Base-by-base conservation (phyloP, 2,888 invertebrate species). In the Morpho helenor region DNA sequence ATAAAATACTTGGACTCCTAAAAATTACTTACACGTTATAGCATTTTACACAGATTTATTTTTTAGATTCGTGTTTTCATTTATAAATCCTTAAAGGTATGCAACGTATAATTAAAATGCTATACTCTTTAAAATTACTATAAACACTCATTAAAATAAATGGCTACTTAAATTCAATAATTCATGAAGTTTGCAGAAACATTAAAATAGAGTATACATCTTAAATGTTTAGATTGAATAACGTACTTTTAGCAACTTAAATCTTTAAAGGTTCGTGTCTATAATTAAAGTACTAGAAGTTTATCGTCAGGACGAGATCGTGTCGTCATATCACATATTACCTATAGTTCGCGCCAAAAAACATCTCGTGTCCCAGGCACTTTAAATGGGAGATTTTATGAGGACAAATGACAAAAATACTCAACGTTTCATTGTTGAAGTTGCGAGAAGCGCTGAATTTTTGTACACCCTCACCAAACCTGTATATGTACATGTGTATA, bases 351-450 rank as follows among this genome's bases (percentile, higher is more conserved):
- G 74, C 70, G 74, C 70, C 76, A 73, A 79, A n/a, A 78, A 84
- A 81, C 79, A 84, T 83, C 82, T 81, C 22, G 0, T n/a, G 72
- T 71, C 68, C 69, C 69, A 71, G 77, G 80, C 72, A 79, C 77
- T 80, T 80, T 74, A 78, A 80, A 76, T 76, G 79, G 74, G 75
- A 81, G 76, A 82, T 87, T 88, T 88, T 87, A 88, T 85, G 85
- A 85, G 76, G 87, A 87, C 87, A 87, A 87, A 87, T 87, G 87
- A 87, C 85, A 83, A 87, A 87, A 87, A 88, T 87, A 87, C 87
- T 86, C 86, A 85, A 79, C 84, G 87, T 85, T 84, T 87, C 88
- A 88, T 87, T 89, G 87, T 88, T 80, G 72, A 85, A 85, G 80
- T 87, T 82, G 80, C 80, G 69, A 76, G 55, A 55, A 49, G 77